Base-by-base conservation (phyloP, 2,888 invertebrate genomes). In the Chloroclysta siterata region DNA sequence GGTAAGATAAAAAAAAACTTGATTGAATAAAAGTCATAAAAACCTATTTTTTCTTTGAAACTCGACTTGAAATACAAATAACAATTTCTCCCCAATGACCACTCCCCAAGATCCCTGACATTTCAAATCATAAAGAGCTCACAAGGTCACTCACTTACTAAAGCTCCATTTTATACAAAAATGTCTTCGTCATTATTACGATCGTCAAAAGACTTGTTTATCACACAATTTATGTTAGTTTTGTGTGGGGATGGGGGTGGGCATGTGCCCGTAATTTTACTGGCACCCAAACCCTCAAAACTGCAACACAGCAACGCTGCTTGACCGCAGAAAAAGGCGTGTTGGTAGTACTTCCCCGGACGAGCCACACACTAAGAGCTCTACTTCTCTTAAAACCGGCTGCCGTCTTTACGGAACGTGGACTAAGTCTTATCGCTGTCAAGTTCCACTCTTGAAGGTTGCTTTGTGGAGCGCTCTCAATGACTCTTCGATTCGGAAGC, bases 61-160 rank as follows among this genome's bases (percentile, higher is more conserved):
- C 29, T 0, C 14, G n/a, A n/a, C 14, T 50, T 29, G 28, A n/a
- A 48, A 46, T 46, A 11, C 10, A 17, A 33, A 8, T 47, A 51
- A 51, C 52, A 52, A 52, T 52, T 22, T 13, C 11, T 52, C 39
- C 52, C 36, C 17, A 11, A 52, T 51, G 36, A 17, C 54, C 54
- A 29, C 46, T 33, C 54, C 13, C 5, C 46, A 17, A 54, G 22
- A 22, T 17, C 46, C 17, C 44, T 42, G 53, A 54, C 54, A 54
- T 46, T 54, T 54, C 54, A 46, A 33, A 54, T 46, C 33, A 46
- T 15, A 22, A 15, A 46, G 54, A 7, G 47, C 36, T n/a, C 17
- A 46, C 13, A 36, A 47, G 55, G 55, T 47, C 55, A 39, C 36
- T 17, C 36, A 39, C 39, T 13, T 15, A 46, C 10, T 36, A 13